Percentiles rank a stretch among this genome's conserved stretches.
These are phyloP conservation scores for Drosophila persimilis DNA, from an alignment of 1,140 invertebrate species.

Conservation along the genomic window DNA sequence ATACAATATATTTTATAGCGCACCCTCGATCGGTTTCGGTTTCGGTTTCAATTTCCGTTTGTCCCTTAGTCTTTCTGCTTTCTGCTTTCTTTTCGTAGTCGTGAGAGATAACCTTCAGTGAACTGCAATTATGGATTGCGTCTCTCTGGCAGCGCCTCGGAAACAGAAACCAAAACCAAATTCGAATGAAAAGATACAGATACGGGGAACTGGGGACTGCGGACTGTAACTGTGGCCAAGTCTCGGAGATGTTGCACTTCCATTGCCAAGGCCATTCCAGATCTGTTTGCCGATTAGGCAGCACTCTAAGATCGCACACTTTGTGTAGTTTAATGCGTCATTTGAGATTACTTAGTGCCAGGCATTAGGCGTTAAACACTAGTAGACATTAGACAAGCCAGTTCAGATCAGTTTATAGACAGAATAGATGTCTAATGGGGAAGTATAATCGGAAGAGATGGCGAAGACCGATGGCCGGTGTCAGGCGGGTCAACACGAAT, in stretches of 20 bases:
- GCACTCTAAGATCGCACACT: conserved; percentile 16
- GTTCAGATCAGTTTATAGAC: too few relatives aligned
- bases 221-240: not conserved
- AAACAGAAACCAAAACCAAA: conserved; percentile 3
- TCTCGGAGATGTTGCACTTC: conserved; percentile 15
- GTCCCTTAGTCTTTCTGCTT: not conserved
- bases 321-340: conserved; percentile 37
- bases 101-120: conserved; percentile 21
- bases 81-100: not conserved
- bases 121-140: conserved; percentile 19
- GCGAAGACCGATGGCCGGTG: too few relatives aligned
- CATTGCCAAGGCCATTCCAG: conserved; percentile 29
- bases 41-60: conserved; percentile 14
- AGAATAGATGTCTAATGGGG: not conserved
- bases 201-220: not conserved
- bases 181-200: conserved; percentile 18
- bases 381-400: not conserved
- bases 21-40: conserved; percentile 34
- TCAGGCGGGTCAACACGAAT: too few relatives aligned
- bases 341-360: conserved; percentile 22
- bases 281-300: conserved; percentile 3
- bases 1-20: not conserved
- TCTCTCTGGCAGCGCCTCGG: conserved; percentile 25
- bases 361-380: not conserved
- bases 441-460: conserved; percentile 14